Conservation (phyloP, 2,113 vertebrate species). For the Thinocorus orbignyianus region DNA sequence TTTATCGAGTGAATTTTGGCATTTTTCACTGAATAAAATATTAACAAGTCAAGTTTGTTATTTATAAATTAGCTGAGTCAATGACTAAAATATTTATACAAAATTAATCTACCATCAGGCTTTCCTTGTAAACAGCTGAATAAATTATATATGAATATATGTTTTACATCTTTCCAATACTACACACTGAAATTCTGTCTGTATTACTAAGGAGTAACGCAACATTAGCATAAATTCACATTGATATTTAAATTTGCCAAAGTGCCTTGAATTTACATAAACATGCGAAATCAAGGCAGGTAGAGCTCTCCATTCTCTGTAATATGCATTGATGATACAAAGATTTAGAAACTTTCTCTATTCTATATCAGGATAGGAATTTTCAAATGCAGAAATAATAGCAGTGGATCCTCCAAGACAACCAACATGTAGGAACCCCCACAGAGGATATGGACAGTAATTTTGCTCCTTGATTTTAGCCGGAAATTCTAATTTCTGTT, state of each 20-base stretch:
- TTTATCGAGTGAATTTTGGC: neutral
- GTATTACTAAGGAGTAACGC: neutral
- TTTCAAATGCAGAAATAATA: neutral
- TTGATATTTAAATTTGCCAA: neutral
- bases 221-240: neutral
- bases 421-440: neutral
- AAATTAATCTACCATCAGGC: neutral
- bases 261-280: neutral
- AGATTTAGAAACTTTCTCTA: neutral
- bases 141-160: constrained; percentile 21
- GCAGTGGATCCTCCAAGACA: neutral
- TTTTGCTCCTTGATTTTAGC: neutral
- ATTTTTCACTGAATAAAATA: constrained; percentile 25
- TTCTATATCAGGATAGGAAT: neutral
- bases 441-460: neutral
- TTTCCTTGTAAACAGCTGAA: neutral
- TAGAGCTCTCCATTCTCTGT: neutral
- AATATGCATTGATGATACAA: neutral
- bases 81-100: constrained; percentile 41
- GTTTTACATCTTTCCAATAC: neutral
- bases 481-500: neutral
- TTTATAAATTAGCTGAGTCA: constrained; percentile 32
- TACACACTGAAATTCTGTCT: neutral
- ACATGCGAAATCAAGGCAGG: neutral
- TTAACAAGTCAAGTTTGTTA: constrained; percentile 7